Conservation (phyloP, 2,113 vertebrate species). For the Scomber japonicus region DNA sequence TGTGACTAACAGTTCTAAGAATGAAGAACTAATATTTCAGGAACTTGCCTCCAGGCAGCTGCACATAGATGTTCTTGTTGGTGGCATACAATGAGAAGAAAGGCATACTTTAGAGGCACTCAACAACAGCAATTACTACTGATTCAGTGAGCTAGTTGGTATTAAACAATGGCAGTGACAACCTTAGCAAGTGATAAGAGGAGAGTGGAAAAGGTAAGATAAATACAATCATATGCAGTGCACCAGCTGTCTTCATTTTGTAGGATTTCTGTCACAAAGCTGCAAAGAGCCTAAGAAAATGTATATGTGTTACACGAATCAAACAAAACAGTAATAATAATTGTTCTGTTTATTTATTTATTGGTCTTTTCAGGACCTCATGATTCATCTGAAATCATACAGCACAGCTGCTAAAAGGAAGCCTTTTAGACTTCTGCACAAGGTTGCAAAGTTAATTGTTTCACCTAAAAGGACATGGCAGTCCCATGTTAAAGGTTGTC, state of each 20-base stretch:
- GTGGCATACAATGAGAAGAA: slow-evolving; percentile 69
- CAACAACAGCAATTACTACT: slow-evolving; percentile 61
- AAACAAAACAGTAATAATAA: slow-evolving; percentile 54
- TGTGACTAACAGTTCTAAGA: slow-evolving; percentile 82
- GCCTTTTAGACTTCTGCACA: slow-evolving; percentile 66
- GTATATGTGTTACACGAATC: slow-evolving; percentile 18
- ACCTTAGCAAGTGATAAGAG: slow-evolving; percentile 51
- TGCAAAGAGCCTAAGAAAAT: slow-evolving; percentile 34
- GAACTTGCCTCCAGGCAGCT: slow-evolving; percentile 76
- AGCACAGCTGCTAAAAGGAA: slow-evolving; percentile 48
- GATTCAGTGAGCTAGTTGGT: slow-evolving; percentile 49
- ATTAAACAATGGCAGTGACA: slow-evolving; percentile 68
- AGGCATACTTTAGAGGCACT: slow-evolving; percentile 56
- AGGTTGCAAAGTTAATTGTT: slow-evolving; percentile 80
- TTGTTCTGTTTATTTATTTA: slow-evolving; percentile 10
- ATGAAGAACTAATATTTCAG: slow-evolving; percentile 78
- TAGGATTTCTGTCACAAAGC: slow-evolving; percentile 45
- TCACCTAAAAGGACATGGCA: slow-evolving; percentile 62
- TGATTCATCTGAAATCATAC: slow-evolving; percentile 30
- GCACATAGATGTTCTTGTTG: slow-evolving; percentile 70
- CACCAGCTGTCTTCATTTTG: slow-evolving; percentile 43
- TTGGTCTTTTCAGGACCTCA: slow-evolving; percentile 36
- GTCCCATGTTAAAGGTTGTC: slow-evolving; percentile 73
- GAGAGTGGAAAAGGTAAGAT: slow-evolving; percentile 30
- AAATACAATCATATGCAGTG: slow-evolving; percentile 49